Conservation (phyloP, 2,113 vertebrate species). For the Pygathrix nemaeus region DNA sequence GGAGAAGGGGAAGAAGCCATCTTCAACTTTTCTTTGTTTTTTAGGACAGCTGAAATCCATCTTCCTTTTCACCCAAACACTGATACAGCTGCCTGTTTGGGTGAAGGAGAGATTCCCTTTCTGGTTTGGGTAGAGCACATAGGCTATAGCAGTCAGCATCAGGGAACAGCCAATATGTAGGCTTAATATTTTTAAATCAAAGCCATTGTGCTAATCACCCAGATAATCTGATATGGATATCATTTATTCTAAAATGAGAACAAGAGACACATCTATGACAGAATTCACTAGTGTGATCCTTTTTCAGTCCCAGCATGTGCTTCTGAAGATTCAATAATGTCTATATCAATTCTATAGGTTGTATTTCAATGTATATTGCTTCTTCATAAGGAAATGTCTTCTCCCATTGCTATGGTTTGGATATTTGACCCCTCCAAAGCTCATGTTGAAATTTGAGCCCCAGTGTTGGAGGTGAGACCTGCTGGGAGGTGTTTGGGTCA, state of each 20-base stretch:
- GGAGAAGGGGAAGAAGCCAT: neutral
- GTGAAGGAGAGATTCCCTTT: neutral
- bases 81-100: neutral
- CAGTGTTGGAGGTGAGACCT: neutral
- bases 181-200: neutral
- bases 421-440: neutral
- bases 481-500: neutral
- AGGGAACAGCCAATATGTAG: neutral
- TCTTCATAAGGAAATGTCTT: neutral
- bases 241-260: neutral
- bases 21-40: slow-evolving; percentile 30
- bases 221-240: neutral
- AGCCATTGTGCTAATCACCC: neutral
- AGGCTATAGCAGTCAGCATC: neutral
- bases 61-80: slow-evolving; percentile 21
- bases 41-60: slow-evolving; percentile 49
- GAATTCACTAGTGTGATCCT: neutral
- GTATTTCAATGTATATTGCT: neutral
- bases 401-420: neutral
- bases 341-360: neutral
- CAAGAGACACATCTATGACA: neutral
- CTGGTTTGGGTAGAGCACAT: neutral
- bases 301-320: rapidly evolving
- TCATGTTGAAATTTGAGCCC: neutral
- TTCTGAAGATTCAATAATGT: neutral